phyloP scores from a whole-genome alignment of 30 jellyfish, hydroid and myxozoan genomes.

The Aurelia sp. region DNA sequence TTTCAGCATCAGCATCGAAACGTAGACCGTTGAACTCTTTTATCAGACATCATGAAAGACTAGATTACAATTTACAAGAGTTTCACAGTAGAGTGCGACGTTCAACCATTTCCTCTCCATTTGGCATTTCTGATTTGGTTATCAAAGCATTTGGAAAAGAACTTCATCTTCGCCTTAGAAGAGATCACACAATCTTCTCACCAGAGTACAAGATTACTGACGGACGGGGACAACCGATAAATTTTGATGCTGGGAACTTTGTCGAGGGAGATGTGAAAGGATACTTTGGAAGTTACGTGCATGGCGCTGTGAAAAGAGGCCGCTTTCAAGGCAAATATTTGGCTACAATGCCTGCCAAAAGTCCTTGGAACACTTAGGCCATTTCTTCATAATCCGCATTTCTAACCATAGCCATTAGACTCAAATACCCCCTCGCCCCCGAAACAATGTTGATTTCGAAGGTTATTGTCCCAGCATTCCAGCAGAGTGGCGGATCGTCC shows the following conservation, averaged over 20 bases:
- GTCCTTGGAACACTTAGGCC: too few relatives aligned
- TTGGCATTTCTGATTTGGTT: constrained; percentile 65
- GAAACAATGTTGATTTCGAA: too few relatives aligned
- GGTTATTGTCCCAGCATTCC: too few relatives aligned
- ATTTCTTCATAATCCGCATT: too few relatives aligned
- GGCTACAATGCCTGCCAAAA: too few relatives aligned
- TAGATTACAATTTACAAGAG: constrained; percentile 75
- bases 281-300: constrained; percentile 75
- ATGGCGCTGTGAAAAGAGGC: constrained; percentile 85
- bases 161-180: constrained; percentile 80
- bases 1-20: constrained; percentile 14
- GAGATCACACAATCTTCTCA: constrained; percentile 78
- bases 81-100: constrained; percentile 90
- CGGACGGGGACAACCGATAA: constrained; percentile 80
- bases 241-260: constrained; percentile 59
- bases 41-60: constrained; percentile 81
- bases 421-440: too few relatives aligned
- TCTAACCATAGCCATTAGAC: too few relatives aligned
- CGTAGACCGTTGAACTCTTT: constrained; percentile 79
- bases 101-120: constrained; percentile 77
- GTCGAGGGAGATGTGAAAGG: constrained; percentile 94
- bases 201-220: constrained; percentile 72
- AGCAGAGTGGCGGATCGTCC: too few relatives aligned
- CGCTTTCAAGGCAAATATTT: constrained; percentile 78
- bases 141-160: constrained; percentile 85